Base-by-base conservation (phyloP, 1,140 invertebrate species). In the Harlomillsia oculata region DNA sequence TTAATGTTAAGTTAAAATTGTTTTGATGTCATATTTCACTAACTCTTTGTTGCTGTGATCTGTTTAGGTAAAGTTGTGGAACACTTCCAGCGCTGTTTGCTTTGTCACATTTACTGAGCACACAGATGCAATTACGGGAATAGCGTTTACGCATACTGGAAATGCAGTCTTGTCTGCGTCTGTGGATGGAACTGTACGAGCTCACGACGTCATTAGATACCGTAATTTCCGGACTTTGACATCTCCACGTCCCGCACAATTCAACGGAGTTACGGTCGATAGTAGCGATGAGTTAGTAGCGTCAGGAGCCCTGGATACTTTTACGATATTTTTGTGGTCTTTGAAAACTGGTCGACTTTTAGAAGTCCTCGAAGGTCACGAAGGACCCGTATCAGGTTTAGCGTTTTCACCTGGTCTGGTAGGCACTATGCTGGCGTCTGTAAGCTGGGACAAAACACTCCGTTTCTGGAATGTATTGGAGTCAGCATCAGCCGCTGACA, bases 171-270 rank as follows among this genome's bases (percentile, higher is more conserved):
- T 97, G 0, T 93, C 92, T 0, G 78, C 85, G 1, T 97, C 92
- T 0, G 69, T 94, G 2, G 95, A 98, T 77, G 95, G 96, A 8
- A 97, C 95, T 13, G 89, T 96, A 0, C 72, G 95, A 67, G 94
- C 93, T 6, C 97, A 89, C 74, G 95, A 98, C 77, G 72, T 97
- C 28, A 83, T 79, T 8, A 86, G 87, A 58, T 98, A 98, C 73
- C 85, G 94, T 50, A 98, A 98, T 72, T 98, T 98, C 74, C 81
- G 90, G 59, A 98, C 95, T 1, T 84, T 97, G 48, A 91, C 92
- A 0, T 88, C 90, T 0, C 89, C 91, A 0, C 76, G 80, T 60
- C 84, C 89, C 0, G 87, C 87, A 0, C 94, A 98, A 73, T 96
- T 99, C 72, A 81, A 83, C n/a, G 92, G 88, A 69, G 76, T 97